Conservation (phyloP, 64 coral and sea anemone species). For the Orbicella faveolata region DNA sequence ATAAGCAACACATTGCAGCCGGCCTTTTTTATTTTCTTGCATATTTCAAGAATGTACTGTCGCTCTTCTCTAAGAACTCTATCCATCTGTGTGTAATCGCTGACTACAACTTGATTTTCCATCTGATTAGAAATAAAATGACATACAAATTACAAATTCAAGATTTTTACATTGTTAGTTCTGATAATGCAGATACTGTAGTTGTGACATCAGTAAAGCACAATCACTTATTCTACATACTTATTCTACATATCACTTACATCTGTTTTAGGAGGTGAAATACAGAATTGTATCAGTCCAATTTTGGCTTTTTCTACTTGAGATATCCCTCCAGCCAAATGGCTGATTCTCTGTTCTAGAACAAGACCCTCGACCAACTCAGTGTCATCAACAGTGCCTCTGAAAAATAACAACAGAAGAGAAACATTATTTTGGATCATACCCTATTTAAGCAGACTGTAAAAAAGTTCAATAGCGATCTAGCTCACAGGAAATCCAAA, state of each 20-base stretch:
- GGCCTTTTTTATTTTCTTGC: conserved; percentile 99
- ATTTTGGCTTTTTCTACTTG: conserved; percentile 98
- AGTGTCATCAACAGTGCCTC: conserved; percentile 98
- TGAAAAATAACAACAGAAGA: conserved; percentile 37
- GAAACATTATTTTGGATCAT: not conserved
- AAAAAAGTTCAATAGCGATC: too few relatives aligned
- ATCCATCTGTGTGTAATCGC: conserved; percentile 99
- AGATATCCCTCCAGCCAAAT: conserved; percentile 96
- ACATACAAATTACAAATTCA: not conserved
- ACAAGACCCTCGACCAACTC: conserved; percentile 96
- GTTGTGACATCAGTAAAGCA: not conserved
- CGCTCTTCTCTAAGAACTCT: conserved; percentile 91
- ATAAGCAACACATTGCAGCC: conserved; percentile 98
- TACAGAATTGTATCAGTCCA: conserved; percentile 96
- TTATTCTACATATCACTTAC: conserved; percentile 52
- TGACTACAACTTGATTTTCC: conserved; percentile 99
- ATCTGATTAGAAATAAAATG: conserved; percentile 59
- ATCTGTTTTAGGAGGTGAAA: conserved; percentile 98
- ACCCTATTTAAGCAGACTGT: not conserved
- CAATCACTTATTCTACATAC: too few relatives aligned
- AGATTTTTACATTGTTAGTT: not conserved
- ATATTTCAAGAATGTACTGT: conserved; percentile 95
- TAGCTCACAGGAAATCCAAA: not conserved
- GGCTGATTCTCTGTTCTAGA: conserved; percentile 96
- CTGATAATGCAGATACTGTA: not conserved